Conservation (phyloP, 2,797 vertebrate genomes). For the Cossypha dichroa region DNA sequence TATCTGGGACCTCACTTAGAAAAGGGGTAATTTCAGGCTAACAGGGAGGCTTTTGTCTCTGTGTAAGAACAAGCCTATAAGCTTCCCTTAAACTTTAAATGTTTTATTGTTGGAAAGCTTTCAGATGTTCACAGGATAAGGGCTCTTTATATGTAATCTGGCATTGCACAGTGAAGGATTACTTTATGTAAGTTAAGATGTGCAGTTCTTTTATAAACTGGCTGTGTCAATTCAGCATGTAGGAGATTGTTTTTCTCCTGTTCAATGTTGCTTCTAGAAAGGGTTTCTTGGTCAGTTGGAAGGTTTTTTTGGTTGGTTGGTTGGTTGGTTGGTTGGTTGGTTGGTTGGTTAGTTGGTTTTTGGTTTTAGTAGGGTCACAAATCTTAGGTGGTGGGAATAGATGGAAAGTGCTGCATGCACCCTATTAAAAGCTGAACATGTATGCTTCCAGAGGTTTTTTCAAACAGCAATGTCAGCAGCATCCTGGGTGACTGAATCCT, state of each 20-base stretch:
- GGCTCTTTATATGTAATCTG: constrained; percentile 30
- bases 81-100: constrained; percentile 1
- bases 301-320: too few relatives aligned
- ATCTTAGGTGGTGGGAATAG: neutral
- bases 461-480: neutral
- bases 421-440: neutral
- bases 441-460: neutral
- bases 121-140: constrained; percentile 38
- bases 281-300: neutral
- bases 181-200: constrained; percentile 4
- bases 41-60: constrained; percentile 11
- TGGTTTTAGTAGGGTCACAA: neutral
- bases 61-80: constrained; percentile 2
- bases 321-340: neutral
- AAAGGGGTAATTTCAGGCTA: constrained; percentile 11
- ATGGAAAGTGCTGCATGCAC: neutral
- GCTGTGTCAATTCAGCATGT: neutral
- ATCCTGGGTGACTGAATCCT: neutral
- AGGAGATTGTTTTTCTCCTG: neutral
- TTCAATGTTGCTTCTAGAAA: neutral
- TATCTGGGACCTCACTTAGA: constrained; percentile 14
- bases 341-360: neutral
- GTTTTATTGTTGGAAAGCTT: constrained; percentile 25
- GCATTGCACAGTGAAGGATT: neutral
- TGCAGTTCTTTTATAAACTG: constrained; percentile 8